Evolutionary conservation across 1,140 invertebrate species (phyloP).

Genomic region (Drosophila trapezifrons): DNA sequence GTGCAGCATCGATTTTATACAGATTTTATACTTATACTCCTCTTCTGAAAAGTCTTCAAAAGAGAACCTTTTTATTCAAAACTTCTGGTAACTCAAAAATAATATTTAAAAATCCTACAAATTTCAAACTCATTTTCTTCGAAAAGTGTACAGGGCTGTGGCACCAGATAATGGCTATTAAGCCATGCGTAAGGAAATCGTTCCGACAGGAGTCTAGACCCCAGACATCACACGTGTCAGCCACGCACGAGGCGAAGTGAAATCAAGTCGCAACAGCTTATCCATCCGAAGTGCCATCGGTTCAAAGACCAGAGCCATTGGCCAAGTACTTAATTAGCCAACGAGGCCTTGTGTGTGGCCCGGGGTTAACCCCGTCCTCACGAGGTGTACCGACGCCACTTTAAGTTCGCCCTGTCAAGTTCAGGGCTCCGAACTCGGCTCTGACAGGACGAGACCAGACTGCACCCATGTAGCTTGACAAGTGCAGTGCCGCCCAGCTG

Average conservation of each 20-base stretch:
- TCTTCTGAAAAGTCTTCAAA: too few species aligned
- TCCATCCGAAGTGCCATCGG: constrained; percentile 19
- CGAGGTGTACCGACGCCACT: constrained; percentile 21
- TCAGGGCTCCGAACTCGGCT: constrained; percentile 22
- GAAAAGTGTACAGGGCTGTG: not conserved
- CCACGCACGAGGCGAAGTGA: constrained; percentile 11
- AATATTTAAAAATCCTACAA: not conserved
- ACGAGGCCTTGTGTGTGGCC: constrained; percentile 13
- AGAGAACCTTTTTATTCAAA: too few species aligned
- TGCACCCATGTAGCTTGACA: constrained; percentile 37
- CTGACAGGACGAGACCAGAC: constrained; percentile 18
- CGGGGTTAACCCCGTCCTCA: constrained; percentile 4
- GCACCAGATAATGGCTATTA: not conserved
- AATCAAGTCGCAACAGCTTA: constrained; percentile 27
- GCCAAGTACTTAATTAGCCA: constrained; percentile 50
- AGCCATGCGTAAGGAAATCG: constrained; percentile 1
- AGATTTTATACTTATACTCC: too few species aligned
- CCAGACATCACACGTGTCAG: constrained; percentile 19
- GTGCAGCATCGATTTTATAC: too few species aligned
- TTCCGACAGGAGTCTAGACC: constrained; percentile 15
- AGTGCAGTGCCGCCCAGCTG: constrained; percentile 26
- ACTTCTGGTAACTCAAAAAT: not conserved
- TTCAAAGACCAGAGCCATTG: constrained; percentile 22
- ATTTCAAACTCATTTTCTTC: not conserved
- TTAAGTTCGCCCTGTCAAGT: constrained; percentile 34